Evolutionary conservation across 2,888 invertebrate genomes (phyloP), one percentile per base, ranked within the genome.

Genomic region (Ophion costatus): DNA sequence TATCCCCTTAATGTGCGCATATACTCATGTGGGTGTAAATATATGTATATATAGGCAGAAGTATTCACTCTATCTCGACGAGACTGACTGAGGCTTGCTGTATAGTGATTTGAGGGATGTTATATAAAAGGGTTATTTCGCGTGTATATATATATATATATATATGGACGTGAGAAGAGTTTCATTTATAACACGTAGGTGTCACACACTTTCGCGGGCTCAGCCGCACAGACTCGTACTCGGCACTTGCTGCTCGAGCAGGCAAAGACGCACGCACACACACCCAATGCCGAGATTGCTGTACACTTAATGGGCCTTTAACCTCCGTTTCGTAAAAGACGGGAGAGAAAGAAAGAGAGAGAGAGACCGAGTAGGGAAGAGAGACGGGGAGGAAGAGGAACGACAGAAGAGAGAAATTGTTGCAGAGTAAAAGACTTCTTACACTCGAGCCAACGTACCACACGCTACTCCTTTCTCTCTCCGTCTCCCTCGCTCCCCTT

Each of bases 231-330:
- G 38, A 74, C 17, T 75, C 64, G 82, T 29, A 78, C 82, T 42
- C 78, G 77, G 73, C 83, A 77, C 67, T 77, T 64, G 66, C 71
- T 11, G 45, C 51, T 82, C 57, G 45, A 57, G n/a, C 75, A 71
- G 67, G 57, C 80, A 76, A 85, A 82, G 80, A 75, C 75, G 57
- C 70, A 70, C 56, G 64, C 66, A 81, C 3, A 45, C 45, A 81
- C 82, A 85, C 85, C 74, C 57, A 71, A 64, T 71, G 84, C 85
- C 86, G 88, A 89, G 90, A 90, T 89, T 90, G 89, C 86, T 83
- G 73, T 82, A 87, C 85, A 89, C 90, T 91, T 91, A 91, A 90
- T 90, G 91, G 90, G 90, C 90, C 90, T 91, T 91, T 90, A 91
- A 91, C 90, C 90, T 88, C 86, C 86, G 89, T 84, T 81, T 70